Base-by-base conservation (phyloP, 1,140 invertebrate genomes). In the Coenobita brevimanus region DNA sequence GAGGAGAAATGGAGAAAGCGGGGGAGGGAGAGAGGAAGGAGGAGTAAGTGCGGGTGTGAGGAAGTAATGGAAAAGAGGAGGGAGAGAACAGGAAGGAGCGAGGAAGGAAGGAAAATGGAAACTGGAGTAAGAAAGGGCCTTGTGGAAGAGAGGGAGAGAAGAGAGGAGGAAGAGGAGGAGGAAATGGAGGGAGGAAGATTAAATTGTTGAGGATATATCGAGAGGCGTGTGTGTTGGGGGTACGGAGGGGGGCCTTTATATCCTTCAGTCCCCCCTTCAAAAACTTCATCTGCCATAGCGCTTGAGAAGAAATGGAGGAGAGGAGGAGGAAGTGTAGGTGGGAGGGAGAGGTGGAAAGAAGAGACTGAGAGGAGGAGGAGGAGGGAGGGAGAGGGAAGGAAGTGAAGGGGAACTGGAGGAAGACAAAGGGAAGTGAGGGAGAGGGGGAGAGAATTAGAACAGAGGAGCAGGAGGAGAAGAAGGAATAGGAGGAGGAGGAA, bases 171-270 rank as follows among this genome's bases (percentile, higher is more conserved):
- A 41, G 38, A 69, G 27, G 33, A 82, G 36, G 46, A 46, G 36
- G 43, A 46, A 30, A 54, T 8, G n/a, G 67, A 38, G 41, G 33
- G 24, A 43, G n/a, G 73, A 67, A 85, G 83, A 85, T 85, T 85
- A 71, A 78, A 85, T 71, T 78, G 83, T 78, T 67, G 83, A n/a
- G 73, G 83, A 85, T 85, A 85, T 85, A 85, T 85, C 78, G 73
- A 73, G 83, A 64, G 78, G 57, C 83, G 78, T 78, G 73, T 85
- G 83, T n/a, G 83, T 27, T 15, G 36, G 71, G 83, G 76, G 76
- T 85, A 78, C 78, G 71, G 67, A 21, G n/a, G n/a, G 21, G 36
- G 21, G 17, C 38, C 78, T 78, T 78, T 78, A 85, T 78, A 85
- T 78, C 50, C 71, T 76, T 76, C 62, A 54, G 83, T 78, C 76